A percentile compares a stretch with the other conserved stretches of the same genome.
These are phyloP conservation scores for Dendrocincla fuliginosa DNA, from an alignment of 2,797 vertebrate species.

Conservation along the genomic window DNA sequence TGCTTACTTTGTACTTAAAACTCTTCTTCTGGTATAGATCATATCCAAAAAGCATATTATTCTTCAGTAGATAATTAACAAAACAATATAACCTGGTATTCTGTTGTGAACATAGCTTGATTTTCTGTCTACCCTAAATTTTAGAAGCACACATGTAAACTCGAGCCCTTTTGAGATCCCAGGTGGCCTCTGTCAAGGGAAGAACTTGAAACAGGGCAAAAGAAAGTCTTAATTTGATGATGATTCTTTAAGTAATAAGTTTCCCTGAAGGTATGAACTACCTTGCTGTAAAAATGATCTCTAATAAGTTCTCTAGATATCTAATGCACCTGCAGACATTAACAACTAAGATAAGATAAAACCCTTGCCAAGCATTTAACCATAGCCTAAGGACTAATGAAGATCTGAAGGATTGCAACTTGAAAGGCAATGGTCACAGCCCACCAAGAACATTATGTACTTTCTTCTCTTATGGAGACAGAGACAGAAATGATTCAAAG, in stretches of 20 bases:
- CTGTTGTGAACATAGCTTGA: background rate
- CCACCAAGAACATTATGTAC: background rate
- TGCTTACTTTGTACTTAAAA: background rate
- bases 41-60: background rate
- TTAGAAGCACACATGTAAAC: background rate
- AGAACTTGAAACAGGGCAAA: background rate
- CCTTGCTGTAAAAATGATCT: background rate
- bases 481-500: background rate
- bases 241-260: background rate
- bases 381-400: constrained; percentile 35
- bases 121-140: background rate
- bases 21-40: background rate
- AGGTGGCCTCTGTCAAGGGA: background rate
- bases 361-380: constrained; percentile 24
- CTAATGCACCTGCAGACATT: constrained; percentile 15
- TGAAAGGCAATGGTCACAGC: constrained; percentile 29
- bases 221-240: constrained; percentile 3
- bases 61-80: background rate
- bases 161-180: background rate
- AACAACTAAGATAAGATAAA: constrained; percentile 29
- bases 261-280: constrained; percentile 23
- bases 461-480: background rate
- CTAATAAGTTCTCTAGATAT: constrained; percentile 13
- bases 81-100: background rate
- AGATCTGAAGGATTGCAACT: constrained; percentile 18